Base-by-base conservation (phyloP, 2,888 invertebrate species). In the Phrixothrix hirtus region DNA sequence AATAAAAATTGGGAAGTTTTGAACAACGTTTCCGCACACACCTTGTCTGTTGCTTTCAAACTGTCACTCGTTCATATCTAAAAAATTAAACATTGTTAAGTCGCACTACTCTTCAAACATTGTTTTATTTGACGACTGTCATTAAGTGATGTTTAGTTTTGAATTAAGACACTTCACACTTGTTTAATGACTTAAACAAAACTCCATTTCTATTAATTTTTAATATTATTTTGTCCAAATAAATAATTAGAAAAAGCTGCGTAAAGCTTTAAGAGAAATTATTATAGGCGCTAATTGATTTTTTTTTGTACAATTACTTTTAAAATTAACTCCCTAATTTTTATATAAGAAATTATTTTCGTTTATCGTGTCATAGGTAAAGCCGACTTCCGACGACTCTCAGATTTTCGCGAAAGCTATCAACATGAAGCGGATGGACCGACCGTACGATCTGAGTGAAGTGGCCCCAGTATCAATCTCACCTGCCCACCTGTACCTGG, bases 401-500 rank as follows among this genome's bases (percentile, higher is more conserved):
- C 31, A 30, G 41, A 13, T 25, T 48, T 48, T 48, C 39, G 41
- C 32, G 44, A 37, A 31, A 31, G 15, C 34, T 46, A 13, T 27
- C 29, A 42, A 41, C 43, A 14, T 43, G 45, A 57, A 58, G 60
- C 58, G 59, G 61, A 65, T 64, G 65, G 55, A 57, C 52, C 55
- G 36, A 21, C 39, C 42, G 62, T 64, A 65, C 66, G 65, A 65
- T 66, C 66, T 67, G 68, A 68, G 69, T 67, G 67, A 66, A 64
- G 66, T 50, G 49, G 60, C 63, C 62, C 62, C 64, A 57, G 60
- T 67, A 66, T 64, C 65, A 64, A 63, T 65, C 67, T 69, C 70
- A 70, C 70, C 70, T 70, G 67, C 64, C 63, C 63, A 62, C 60
- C 64, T 63, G 63, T 65, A 69, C 70, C 67, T 70, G 67, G 64